phyloP scores from a whole-genome alignment of 2,797 vertebrate species.

The Danio choprae region DNA sequence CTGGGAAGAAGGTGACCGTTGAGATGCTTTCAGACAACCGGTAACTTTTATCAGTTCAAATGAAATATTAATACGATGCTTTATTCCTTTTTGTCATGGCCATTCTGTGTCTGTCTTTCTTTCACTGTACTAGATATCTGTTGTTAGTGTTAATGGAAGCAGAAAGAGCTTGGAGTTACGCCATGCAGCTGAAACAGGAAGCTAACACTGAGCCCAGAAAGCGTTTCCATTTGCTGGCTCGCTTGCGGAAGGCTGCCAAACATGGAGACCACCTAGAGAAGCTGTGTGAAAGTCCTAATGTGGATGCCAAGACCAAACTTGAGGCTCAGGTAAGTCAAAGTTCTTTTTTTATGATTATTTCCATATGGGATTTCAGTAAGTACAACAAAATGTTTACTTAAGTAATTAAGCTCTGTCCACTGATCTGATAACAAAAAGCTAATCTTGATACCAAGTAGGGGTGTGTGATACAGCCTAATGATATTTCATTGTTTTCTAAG shows the following conservation, averaged over 20 bases:
- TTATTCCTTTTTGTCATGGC: background rate
- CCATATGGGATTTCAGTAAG: background rate
- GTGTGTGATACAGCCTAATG: too few species aligned
- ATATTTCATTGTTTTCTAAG: too few species aligned
- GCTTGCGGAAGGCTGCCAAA: conserved; percentile 95
- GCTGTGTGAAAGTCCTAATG: conserved; percentile 90
- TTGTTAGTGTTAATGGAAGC: conserved; percentile 96
- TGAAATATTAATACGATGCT: background rate
- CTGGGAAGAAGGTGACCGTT: conserved; percentile 94
- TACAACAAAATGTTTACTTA: background rate
- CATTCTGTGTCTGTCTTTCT: background rate
- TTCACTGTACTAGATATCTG: conserved; percentile 81
- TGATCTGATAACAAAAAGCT: background rate
- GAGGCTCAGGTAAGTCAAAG: conserved; percentile 90
- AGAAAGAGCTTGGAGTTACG: conserved; percentile 97
- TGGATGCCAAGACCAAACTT: conserved; percentile 97
- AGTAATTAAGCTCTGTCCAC: background rate
- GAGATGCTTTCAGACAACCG: conserved; percentile 95
- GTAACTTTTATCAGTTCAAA: conserved; percentile 69
- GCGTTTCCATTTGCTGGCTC: conserved; percentile 91
- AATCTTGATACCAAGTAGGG: background rate
- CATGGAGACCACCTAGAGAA: conserved; percentile 92
- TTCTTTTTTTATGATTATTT: background rate
- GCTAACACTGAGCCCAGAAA: conserved; percentile 98
- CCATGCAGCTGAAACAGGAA: conserved; percentile 99